These are phyloP conservation scores for Trachelipus rathkii DNA, from an alignment of 1,140 invertebrate species.

Conservation along the genomic window DNA sequence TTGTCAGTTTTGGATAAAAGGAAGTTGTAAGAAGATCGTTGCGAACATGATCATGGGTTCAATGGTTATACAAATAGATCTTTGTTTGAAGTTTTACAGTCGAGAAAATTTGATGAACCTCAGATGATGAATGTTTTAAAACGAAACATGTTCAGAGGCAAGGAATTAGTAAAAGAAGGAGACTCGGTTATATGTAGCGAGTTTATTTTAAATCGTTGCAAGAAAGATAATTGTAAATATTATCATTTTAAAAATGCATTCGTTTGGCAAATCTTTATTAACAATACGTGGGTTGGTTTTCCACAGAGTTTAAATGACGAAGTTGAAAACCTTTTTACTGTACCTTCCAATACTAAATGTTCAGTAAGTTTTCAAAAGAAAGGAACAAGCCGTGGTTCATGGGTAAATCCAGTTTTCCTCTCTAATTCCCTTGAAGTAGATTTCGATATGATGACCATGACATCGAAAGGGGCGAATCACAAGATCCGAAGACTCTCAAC, in stretches of 20 bases:
- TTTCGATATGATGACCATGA: slow-evolving; percentile 28
- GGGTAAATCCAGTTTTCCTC: slow-evolving; percentile 16
- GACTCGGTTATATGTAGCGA: slow-evolving; percentile 28
- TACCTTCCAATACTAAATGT: slow-evolving; percentile 21
- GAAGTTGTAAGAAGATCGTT: slow-evolving; percentile 18
- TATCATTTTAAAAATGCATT: slow-evolving; percentile 29
- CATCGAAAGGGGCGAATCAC: not conserved
- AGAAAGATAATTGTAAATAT: slow-evolving; percentile 23
- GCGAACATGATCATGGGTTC: slow-evolving; percentile 31
- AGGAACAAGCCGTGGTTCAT: not conserved
- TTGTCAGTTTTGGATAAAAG: slow-evolving; percentile 31
- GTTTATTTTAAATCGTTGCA: slow-evolving; percentile 30
- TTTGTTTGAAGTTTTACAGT: slow-evolving; percentile 8
- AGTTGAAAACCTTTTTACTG: slow-evolving; percentile 30
- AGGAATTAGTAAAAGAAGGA: not conserved
- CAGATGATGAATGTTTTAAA: slow-evolving; percentile 3
- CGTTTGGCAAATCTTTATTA: slow-evolving; percentile 29
- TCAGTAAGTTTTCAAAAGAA: not conserved
- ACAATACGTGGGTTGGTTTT: slow-evolving; percentile 25
- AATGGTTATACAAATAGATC: slow-evolving; percentile 20
- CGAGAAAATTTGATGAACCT: slow-evolving; percentile 19
- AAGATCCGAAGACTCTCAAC: slow-evolving; percentile 35
- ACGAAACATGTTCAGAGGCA: slow-evolving; percentile 18
- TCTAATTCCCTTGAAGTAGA: slow-evolving; percentile 19
- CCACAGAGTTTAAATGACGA: slow-evolving; percentile 23